A percentile compares a stretch with the other conserved stretches of the same genome.
These are phyloP conservation scores for Scaptomyza pallida DNA, from an alignment of 1,140 invertebrate species.

Conservation along the genomic window DNA sequence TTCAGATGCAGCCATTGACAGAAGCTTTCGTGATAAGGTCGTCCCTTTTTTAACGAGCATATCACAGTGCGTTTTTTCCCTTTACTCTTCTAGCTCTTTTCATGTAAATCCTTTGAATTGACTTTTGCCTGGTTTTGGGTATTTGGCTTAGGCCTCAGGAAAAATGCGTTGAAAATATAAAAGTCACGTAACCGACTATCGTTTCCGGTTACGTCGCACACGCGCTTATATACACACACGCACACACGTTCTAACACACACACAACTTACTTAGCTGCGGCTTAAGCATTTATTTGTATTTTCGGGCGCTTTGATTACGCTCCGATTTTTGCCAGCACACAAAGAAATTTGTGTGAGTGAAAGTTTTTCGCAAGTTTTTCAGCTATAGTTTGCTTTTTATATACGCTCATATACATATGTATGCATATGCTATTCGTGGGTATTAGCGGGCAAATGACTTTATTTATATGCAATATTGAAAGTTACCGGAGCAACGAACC, in stretches of 20 bases:
- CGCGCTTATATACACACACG: constrained; percentile 45
- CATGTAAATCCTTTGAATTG: constrained; percentile 41
- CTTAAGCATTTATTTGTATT: constrained; percentile 77
- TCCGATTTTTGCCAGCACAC: constrained; percentile 63
- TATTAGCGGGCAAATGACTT: constrained; percentile 71
- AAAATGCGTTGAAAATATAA: constrained; percentile 80
- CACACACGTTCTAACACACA: constrained; percentile 7
- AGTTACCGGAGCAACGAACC: constrained; percentile 65
- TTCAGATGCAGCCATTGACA: constrained; percentile 21
- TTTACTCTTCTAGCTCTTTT: neutral
- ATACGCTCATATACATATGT: constrained; percentile 18
- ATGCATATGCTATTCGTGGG: constrained; percentile 20
- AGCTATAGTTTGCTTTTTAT: constrained; percentile 31
- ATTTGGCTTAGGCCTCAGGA: constrained; percentile 6
- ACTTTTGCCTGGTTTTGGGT: constrained; percentile 14
- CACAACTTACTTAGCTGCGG: constrained; percentile 50
- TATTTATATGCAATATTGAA: constrained; percentile 75
- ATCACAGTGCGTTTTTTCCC: constrained; percentile 3
- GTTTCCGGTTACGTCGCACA: constrained; percentile 71
- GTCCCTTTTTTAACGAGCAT: constrained; percentile 25
- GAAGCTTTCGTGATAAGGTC: constrained; percentile 19
- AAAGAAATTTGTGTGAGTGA: constrained; percentile 50
- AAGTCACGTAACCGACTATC: constrained; percentile 77
- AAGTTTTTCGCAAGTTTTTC: constrained; percentile 61
- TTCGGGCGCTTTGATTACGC: constrained; percentile 76